Evolutionary conservation across 2,797 vertebrate genomes (phyloP).

Genomic region (Leptatherina wallacei): DNA sequence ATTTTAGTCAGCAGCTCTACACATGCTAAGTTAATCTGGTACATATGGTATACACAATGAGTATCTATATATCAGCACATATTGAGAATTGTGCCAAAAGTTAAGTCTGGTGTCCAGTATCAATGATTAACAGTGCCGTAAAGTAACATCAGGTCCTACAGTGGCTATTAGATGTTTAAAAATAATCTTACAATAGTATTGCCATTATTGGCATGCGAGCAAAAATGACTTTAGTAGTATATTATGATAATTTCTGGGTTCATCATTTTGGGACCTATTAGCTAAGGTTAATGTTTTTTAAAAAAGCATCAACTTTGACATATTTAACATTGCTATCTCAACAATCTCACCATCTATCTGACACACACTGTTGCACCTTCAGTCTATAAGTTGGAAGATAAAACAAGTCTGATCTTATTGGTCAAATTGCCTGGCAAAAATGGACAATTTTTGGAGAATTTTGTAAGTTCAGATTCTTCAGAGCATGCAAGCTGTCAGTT

Average conservation of each 20-base stretch:
- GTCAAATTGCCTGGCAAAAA: not conserved
- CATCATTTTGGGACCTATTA: not conserved
- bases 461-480: not conserved
- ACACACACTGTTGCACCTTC: not conserved
- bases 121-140: not conserved
- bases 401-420: not conserved
- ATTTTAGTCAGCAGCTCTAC: not conserved
- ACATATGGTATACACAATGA: too few relatives aligned
- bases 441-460: not conserved
- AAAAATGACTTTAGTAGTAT: not conserved
- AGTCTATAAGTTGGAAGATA: not conserved
- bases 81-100: too few relatives aligned
- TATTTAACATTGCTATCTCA: not conserved
- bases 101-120: not conserved
- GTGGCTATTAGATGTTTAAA: not conserved
- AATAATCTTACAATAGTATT: not conserved
- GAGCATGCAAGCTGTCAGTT: too few relatives aligned
- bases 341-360: not conserved
- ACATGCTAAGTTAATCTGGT: not conserved
- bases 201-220: not conserved
- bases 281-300: not conserved
- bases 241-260: not conserved
- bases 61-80: too few relatives aligned
- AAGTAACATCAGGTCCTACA: not conserved
- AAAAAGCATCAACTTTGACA: not conserved